These are phyloP conservation scores for Leptobrachium ailaonicum DNA, from an alignment of 2,113 vertebrate genomes.

Conservation along the genomic window DNA sequence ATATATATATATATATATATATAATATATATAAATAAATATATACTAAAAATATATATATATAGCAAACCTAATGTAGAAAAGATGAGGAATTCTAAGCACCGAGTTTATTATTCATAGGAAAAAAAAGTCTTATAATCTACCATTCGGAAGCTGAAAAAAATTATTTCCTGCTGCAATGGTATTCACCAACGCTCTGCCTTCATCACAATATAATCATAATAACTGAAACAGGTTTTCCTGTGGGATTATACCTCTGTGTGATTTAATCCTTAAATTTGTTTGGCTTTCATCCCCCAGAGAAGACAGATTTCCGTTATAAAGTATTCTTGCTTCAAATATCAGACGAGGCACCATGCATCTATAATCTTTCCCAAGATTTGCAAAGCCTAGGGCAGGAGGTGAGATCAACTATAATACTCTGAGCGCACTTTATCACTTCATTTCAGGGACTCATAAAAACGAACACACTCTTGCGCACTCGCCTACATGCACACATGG, in stretches of 20 bases:
- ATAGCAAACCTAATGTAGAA: slow-evolving; percentile 34
- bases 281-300: slow-evolving; percentile 72
- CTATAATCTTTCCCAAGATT: slow-evolving; percentile 58
- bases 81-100: slow-evolving; percentile 46
- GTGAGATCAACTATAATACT: slow-evolving; percentile 49
- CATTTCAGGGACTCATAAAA: slow-evolving; percentile 60
- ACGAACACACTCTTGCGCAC: slow-evolving; percentile 59
- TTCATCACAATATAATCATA: slow-evolving; percentile 66
- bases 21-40: not conserved
- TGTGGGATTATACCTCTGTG: slow-evolving; percentile 67
- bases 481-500: slow-evolving; percentile 53
- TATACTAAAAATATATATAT: slow-evolving; percentile 5
- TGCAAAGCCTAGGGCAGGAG: slow-evolving; percentile 57
- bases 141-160: slow-evolving; percentile 66
- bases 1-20: not conserved
- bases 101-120: slow-evolving; percentile 57
- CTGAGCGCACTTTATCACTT: slow-evolving; percentile 46
- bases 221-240: slow-evolving; percentile 69
- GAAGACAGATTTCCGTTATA: slow-evolving; percentile 67
- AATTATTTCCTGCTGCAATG: slow-evolving; percentile 69
- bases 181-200: slow-evolving; percentile 64
- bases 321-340: slow-evolving; percentile 65
- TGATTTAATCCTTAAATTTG: slow-evolving; percentile 78
- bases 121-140: slow-evolving; percentile 62
- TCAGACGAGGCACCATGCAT: slow-evolving; percentile 55